A percentile compares a stretch with the other conserved stretches of the same genome.
These are phyloP conservation scores for Rhopilema esculentum DNA, from an alignment of 30 jellyfish, hydroid and myxozoan genomes.

Conservation along the genomic window DNA sequence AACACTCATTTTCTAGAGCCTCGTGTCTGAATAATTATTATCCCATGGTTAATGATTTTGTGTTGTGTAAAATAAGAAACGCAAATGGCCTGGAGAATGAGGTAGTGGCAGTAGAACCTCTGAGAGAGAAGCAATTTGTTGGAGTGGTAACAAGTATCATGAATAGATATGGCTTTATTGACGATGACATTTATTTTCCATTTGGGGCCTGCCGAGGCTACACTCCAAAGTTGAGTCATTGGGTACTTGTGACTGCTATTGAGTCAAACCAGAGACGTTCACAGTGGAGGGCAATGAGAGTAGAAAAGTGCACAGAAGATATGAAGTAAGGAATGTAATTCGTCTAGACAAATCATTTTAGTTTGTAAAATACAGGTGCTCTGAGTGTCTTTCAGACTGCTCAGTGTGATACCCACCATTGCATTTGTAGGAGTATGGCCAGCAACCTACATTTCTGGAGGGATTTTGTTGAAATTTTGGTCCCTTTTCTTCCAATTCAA, in stretches of 20 bases:
- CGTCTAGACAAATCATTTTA: no score
- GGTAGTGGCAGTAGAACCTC: slow-evolving; percentile 63
- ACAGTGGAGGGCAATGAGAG: slow-evolving; percentile 87
- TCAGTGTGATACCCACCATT: no score
- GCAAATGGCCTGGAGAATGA: slow-evolving; percentile 34
- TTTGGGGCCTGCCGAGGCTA: slow-evolving; percentile 64
- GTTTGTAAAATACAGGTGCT: no score
- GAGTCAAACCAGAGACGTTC: slow-evolving; percentile 84
- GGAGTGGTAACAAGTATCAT: slow-evolving; percentile 78
- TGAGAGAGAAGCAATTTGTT: slow-evolving; percentile 72
- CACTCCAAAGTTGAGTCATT: slow-evolving; percentile 72
- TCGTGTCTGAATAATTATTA: slow-evolving; percentile 57
- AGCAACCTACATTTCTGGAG: no score
- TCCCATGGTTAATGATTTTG: slow-evolving; percentile 93
- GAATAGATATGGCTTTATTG: slow-evolving; percentile 70
- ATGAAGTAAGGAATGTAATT: slow-evolving; percentile 5
- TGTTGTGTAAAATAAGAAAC: slow-evolving; percentile 45
- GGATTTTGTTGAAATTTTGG: no score
- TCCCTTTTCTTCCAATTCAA: no score
- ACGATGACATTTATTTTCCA: slow-evolving; percentile 72
- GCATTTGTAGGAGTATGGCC: no score
- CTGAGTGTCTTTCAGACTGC: no score
- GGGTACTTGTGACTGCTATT: slow-evolving; percentile 78
- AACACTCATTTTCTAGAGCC: slow-evolving; percentile 11
- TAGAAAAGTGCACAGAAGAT: slow-evolving; percentile 19